phyloP scores from a whole-genome alignment of 2,888 invertebrate genomes.

The Petrolisthes cinctipes region DNA sequence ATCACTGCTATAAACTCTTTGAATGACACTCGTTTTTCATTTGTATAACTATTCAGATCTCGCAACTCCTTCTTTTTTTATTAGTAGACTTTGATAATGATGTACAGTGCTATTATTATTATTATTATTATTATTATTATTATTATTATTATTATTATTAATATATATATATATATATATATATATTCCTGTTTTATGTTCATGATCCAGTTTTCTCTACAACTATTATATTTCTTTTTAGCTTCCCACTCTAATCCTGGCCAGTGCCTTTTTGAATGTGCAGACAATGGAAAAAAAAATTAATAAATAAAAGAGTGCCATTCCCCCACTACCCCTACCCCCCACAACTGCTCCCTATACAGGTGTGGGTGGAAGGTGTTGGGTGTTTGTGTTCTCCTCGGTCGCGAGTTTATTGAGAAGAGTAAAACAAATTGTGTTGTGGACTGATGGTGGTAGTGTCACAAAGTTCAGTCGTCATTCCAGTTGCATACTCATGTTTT shows the following conservation, averaged over 20 bases:
- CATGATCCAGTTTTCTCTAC: background rate
- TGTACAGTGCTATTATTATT: background rate
- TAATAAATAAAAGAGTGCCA: constrained; percentile 21
- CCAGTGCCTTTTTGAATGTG: constrained; percentile 57
- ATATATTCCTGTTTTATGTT: background rate
- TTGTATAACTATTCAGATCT: too few species aligned
- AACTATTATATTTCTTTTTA: background rate
- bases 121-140: background rate
- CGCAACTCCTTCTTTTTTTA: too few species aligned
- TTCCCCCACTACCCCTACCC: background rate
- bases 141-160: too few species aligned
- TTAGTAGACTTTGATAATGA: too few species aligned
- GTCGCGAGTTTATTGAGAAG: background rate
- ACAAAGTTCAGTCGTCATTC: constrained; percentile 39
- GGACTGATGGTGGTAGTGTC: constrained; percentile 45
- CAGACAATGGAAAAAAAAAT: constrained; percentile 12
- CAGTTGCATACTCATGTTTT: constrained; percentile 23
- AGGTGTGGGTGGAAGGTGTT: background rate
- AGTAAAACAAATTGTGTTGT: constrained; percentile 7
- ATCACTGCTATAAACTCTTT: background rate
- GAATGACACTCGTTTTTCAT: too few species aligned
- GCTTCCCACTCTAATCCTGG: constrained; percentile 27
- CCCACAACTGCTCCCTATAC: background rate
- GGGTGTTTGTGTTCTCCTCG: background rate
- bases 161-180: too few species aligned